Base-by-base conservation (phyloP, 2,888 invertebrate species). In the Orthosia cruda region DNA sequence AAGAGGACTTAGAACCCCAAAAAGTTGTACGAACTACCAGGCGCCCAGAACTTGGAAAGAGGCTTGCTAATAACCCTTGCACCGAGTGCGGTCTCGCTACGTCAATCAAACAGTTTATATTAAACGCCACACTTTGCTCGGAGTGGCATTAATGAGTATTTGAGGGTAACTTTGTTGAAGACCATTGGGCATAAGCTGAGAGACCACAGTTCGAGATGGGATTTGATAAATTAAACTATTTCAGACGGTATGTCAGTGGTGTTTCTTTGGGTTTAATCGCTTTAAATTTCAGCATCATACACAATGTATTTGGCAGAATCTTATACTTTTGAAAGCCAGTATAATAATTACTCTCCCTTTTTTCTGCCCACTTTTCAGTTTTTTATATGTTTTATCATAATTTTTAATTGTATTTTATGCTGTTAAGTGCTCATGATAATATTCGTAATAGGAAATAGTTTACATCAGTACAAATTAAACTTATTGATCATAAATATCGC, bases 121-220 rank as follows among this genome's bases (percentile, higher is more conserved):
- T 83, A 80, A 79, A 82, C 68, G 59, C 73, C 78, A 75, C 61
- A 71, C 59, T 84, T 64, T 62, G 71, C 62, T 52, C 20, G 55
- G 73, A 73, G 70, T 74, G 81, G 80, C 85, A 81, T 81, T 86
- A 84, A 87, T 86, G 85, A 88, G 81, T 80, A 81, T 80, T 83
- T 80, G 81, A 76, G 75, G 62, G 71, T 47, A 84, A 86, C 80
- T 83, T 84, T 66, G 80, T 71, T 75, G 59, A 81, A 78, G 76
- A 83, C 76, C 76, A 64, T 77, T 69, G 64, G 82, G 65, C 83
- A 57, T 64, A 76, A 69, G 55, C 74, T 72, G 87, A 81, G 81
- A 77, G 69, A 70, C 77, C 77, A 74, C 64, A 74, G 81, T 87
- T 75, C 62, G 15, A 74, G 61, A 79, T 72, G 66, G 61, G 69